Conservation (phyloP, 2,888 invertebrate genomes). For the Noctuana brunneofusca region DNA sequence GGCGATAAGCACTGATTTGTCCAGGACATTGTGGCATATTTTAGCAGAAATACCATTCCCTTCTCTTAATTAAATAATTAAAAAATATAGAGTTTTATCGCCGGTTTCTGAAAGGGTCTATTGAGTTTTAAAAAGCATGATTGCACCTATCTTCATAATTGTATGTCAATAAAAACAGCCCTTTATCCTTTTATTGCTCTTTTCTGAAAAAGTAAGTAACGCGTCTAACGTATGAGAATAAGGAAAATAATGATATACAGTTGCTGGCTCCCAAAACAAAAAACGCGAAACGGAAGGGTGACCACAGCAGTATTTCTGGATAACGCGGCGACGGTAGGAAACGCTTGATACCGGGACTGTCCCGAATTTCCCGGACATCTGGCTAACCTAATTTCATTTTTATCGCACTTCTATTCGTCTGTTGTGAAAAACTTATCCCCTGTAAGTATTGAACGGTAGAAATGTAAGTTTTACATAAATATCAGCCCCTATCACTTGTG, state of each 20-base stretch:
- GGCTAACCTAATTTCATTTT: slow-evolving; percentile 9
- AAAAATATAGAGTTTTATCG: no score
- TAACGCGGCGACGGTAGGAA: background rate
- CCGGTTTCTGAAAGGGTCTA: no score
- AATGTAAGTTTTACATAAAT: no score
- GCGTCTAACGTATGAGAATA: background rate
- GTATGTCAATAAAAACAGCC: no score
- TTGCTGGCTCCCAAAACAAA: background rate
- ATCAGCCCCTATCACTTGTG: no score
- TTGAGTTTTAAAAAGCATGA: no score
- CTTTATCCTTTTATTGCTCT: no score
- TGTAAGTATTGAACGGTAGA: background rate
- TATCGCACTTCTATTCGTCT: background rate
- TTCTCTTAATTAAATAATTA: no score
- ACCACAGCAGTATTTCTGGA: background rate
- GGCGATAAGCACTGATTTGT: no score
- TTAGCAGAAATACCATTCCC: no score
- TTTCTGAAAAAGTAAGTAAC: background rate
- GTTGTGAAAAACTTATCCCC: background rate
- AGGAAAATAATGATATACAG: background rate
- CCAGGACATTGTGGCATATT: no score
- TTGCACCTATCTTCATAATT: no score
- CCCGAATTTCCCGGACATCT: background rate
- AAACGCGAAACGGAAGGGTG: background rate
- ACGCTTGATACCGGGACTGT: background rate